Conservation (phyloP, 2,797 vertebrate species). For the Acomys russatus region DNA sequence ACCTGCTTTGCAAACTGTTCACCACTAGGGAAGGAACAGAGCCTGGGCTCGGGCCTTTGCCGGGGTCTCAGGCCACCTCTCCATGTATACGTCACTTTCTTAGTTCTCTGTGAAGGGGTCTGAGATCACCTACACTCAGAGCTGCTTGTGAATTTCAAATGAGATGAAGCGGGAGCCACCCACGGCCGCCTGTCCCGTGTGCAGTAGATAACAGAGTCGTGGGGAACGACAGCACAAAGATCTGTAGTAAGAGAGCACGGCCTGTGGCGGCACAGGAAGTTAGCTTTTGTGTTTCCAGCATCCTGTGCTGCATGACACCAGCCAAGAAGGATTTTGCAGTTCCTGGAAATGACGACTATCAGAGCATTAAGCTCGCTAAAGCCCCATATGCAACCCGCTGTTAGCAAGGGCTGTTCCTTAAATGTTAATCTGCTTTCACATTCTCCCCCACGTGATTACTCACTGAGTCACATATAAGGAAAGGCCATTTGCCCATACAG, state of each 20-base stretch:
- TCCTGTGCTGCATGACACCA: neutral
- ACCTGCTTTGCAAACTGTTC: neutral
- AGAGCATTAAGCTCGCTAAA: slow-evolving; percentile 15
- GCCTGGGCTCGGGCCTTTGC: neutral
- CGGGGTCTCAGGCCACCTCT: neutral
- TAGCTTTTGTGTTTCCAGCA: neutral
- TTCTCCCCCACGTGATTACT: neutral
- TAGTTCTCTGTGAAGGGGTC: neutral
- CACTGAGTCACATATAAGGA: slow-evolving; percentile 30
- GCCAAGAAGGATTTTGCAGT: neutral
- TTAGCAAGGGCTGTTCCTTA: neutral
- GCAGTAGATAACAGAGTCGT: neutral
- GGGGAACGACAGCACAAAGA: neutral
- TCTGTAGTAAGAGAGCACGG: neutral
- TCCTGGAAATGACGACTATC: neutral
- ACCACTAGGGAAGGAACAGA: neutral
- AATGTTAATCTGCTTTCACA: neutral
- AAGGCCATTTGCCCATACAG: neutral
- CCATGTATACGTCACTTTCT: neutral
- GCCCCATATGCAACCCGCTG: neutral
- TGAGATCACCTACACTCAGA: neutral
- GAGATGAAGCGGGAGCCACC: neutral
- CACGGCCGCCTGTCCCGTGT: neutral
- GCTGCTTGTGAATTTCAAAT: neutral
- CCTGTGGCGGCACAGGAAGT: neutral